Evolutionary conservation across 2,113 vertebrate species (phyloP), one percentile per base, ranked within the genome.

Genomic region (Myxocyprinus asiaticus): DNA sequence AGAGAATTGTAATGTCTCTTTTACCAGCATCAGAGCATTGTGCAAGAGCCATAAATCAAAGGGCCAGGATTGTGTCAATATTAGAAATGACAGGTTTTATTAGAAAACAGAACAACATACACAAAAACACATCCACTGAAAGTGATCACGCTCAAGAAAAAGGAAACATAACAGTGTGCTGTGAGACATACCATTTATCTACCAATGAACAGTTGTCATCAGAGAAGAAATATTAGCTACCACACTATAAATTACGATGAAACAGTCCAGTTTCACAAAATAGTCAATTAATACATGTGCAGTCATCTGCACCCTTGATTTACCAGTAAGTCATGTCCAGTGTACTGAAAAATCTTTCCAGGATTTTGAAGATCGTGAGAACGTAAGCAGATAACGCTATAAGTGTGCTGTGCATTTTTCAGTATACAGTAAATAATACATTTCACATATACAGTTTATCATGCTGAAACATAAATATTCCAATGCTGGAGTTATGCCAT

Each of bases 391-490:
- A n/a, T 12, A n/a, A 6, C 47, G 22, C 11, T 44, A 11, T 67
- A 62, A 66, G 12, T 67, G 72, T 50, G 56, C 71, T 81, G 83
- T 84, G 81, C 79, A 79, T 76, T 77, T 48, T 51, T 78, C 15
- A 22, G 56, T 71, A 81, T 79, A 22, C 33, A 71, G 79, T 79
- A 84, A 84, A 84, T 84, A 84, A 75, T 76, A 76, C 43, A 58
- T 76, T 56, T 84, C 70, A 84, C 79, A 50, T 70, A 58, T 79
- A 81, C 78, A 78, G 55, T 78, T 53, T 87, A 88, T 88, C 91
- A 93, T 94, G 93, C 91, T 90, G 88, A 84, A 88, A 87, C 89
- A 90, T 87, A 91, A 93, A 92, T 92, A 93, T 85, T 89, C 65
- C 81, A 80, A 77, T 69, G 59, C 61, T 70, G 50, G 56, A 63